Percentiles rank a stretch among this genome's conserved stretches.
phyloP scores from a whole-genome alignment of 1,140 invertebrate genomes.

The Drosophila persimilis region DNA sequence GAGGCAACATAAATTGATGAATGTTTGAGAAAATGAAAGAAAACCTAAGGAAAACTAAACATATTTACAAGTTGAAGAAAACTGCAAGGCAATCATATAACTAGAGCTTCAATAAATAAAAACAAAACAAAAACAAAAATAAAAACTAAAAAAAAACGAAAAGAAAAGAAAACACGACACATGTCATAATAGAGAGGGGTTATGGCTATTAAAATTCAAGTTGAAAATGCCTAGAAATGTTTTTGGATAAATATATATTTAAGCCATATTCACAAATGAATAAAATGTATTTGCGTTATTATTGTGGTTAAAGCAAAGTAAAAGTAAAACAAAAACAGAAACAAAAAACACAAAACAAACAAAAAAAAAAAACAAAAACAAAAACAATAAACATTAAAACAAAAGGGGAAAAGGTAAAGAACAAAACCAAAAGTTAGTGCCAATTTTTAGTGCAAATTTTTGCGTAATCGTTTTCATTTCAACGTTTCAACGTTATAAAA shows the following conservation, averaged over 20 bases:
- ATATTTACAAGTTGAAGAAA: conserved; percentile 63
- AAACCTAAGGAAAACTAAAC: conserved; percentile 42
- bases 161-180: conserved; percentile 47
- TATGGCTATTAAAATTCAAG: conserved; percentile 47
- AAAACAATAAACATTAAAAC: neutral
- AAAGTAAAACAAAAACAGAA: conserved; percentile 26
- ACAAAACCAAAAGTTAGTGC: conserved; percentile 68
- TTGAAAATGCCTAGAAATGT: conserved; percentile 53
- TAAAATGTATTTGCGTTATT: conserved; percentile 64
- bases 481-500: conserved; percentile 53
- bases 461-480: conserved; percentile 63
- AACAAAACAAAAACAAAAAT: conserved; percentile 36
- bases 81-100: conserved; percentile 83
- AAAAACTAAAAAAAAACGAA: conserved; percentile 9
- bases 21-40: conserved; percentile 42
- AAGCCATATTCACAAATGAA: conserved; percentile 52
- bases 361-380: conserved; percentile 2
- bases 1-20: conserved; percentile 15
- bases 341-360: neutral
- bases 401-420: conserved; percentile 13
- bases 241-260: conserved; percentile 78
- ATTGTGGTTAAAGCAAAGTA: conserved; percentile 59
- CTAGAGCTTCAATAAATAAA: conserved; percentile 80
- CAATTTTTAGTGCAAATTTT: conserved; percentile 81
- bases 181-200: conserved; percentile 46